Conservation (phyloP, 37 sponge, comb jelly and placozoan genomes). For the Corticium candelabrum region DNA sequence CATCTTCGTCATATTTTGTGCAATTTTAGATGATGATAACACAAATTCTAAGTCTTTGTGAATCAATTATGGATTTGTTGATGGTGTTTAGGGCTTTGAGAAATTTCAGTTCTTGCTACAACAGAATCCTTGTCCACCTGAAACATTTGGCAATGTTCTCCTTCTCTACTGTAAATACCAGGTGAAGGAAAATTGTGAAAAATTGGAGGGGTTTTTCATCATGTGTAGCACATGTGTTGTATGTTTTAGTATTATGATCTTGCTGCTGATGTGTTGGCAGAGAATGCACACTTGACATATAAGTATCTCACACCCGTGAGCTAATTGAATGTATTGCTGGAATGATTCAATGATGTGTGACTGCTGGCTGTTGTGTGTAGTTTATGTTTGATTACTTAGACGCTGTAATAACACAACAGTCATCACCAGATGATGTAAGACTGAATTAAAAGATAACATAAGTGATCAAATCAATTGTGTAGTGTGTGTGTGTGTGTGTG, state of each 20-base stretch:
- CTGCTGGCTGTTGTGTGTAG: constrained; percentile 14
- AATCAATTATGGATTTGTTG: no score
- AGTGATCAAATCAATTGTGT: no score
- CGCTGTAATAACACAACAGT: constrained; percentile 75
- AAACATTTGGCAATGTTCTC: constrained; percentile 89
- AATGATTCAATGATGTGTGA: not conserved
- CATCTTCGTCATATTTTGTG: no score
- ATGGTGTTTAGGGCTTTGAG: constrained; percentile 96
- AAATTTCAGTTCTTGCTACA: constrained; percentile 97
- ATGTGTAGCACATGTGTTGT: not conserved
- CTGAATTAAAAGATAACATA: not conserved
- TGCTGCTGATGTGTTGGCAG: constrained; percentile 98
- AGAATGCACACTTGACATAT: constrained; percentile 84
- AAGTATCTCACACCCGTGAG: constrained; percentile 56
- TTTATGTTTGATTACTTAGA: constrained; percentile 87
- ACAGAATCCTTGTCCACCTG: constrained; percentile 88
- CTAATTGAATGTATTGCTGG: no score
- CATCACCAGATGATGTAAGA: constrained; percentile 80
- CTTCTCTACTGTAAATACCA: constrained; percentile 87
- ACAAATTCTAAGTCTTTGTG: no score
- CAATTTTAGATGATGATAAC: no score
- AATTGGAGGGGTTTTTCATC: not conserved
- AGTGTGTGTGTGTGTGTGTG: constrained; percentile 2
- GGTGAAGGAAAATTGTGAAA: constrained; percentile 15
- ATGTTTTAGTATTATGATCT: constrained; percentile 79